phyloP scores from a whole-genome alignment of 2,888 invertebrate species.

The Eudasyphora cyanicolor region DNA sequence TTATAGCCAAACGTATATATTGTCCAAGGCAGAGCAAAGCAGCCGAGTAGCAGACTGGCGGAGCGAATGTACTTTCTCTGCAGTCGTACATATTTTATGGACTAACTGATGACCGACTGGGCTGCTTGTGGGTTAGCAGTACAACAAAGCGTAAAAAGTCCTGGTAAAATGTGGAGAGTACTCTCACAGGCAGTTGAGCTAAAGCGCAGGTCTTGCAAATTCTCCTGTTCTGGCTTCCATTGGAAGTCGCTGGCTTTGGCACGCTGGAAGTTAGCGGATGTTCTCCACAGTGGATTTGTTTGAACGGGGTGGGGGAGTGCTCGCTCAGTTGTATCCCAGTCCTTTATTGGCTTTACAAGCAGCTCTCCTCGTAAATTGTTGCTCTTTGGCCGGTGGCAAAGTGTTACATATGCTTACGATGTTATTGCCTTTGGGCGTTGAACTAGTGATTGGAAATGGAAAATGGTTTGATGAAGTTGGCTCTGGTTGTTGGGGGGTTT shows the following conservation, averaged over 20 bases:
- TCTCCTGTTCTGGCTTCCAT: neutral
- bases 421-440: conserved; percentile 43
- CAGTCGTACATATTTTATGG: conserved; percentile 19
- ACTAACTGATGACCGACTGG: neutral
- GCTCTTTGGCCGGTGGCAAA: neutral
- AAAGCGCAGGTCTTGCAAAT: neutral
- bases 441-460: too few species aligned
- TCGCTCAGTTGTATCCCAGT: neutral
- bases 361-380: neutral
- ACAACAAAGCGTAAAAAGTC: conserved; percentile 42
- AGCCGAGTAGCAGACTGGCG: too few species aligned
- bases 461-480: too few species aligned
- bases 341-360: neutral
- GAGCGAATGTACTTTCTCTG: neutral
- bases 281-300: neutral
- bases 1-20: neutral
- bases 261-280: neutral
- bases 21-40: too few species aligned
- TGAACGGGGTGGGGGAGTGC: neutral
- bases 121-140: conserved; percentile 48
- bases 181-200: conserved; percentile 8
- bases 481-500: too few species aligned
- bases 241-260: neutral
- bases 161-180: neutral
- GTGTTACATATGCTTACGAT: neutral